Conservation (phyloP, 2,888 invertebrate species). For the Trissonchulus sp. region DNA sequence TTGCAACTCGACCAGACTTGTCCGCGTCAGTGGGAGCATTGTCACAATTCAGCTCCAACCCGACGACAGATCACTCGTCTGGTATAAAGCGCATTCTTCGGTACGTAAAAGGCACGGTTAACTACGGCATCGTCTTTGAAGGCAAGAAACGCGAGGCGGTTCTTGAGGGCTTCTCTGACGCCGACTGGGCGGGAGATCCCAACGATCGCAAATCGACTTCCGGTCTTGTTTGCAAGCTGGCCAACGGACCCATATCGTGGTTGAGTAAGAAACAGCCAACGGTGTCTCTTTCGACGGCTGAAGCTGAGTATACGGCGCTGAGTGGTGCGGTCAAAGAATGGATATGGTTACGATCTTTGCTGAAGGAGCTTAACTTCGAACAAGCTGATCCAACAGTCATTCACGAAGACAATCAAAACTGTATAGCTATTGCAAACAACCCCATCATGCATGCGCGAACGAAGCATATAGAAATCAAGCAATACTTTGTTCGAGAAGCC, state of each 20-base stretch:
- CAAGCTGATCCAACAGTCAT: neutral
- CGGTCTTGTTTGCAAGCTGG: too few species aligned
- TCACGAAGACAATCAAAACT: neutral
- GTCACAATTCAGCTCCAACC: too few species aligned
- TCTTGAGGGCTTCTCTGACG: too few species aligned
- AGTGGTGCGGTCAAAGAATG: conserved; percentile 34
- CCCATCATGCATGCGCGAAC: too few species aligned
- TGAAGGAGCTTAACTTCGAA: neutral
- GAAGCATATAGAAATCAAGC: conserved; percentile 13
- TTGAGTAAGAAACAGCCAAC: conserved; percentile 47
- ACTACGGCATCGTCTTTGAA: conserved; percentile 16
- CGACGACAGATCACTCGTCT: conserved; percentile 30
- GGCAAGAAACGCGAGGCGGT: conserved; percentile 22
- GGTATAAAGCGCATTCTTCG: conserved; percentile 12
- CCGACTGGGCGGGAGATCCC: too few species aligned
- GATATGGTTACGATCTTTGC: conserved; percentile 34
- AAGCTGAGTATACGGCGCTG: conserved; percentile 50
- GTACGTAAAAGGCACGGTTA: too few species aligned
- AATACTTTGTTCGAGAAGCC: conserved; percentile 2
- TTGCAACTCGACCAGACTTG: conserved; percentile 33
- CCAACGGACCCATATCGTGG: conserved; percentile 46
- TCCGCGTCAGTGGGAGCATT: conserved; percentile 28
- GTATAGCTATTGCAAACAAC: neutral
- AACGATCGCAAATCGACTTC: too few species aligned
- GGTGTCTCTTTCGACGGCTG: too few species aligned